Percentiles rank a stretch among this genome's conserved stretches.
Evolutionary conservation across 2,797 vertebrate species (phyloP).

Genomic region (Mastacembelus armatus): DNA sequence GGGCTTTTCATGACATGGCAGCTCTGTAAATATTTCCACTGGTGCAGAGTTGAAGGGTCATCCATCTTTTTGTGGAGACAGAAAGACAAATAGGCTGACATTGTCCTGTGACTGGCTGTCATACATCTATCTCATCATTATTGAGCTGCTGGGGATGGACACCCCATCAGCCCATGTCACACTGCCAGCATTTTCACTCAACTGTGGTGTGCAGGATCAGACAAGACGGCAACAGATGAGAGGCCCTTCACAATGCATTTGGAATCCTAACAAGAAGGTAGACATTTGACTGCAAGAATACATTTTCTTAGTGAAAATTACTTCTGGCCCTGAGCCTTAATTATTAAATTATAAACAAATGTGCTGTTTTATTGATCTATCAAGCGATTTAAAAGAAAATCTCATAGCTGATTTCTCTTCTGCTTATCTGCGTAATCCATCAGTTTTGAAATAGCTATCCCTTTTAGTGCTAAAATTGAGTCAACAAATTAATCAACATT

Average conservation of each 20-base stretch:
- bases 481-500: no score
- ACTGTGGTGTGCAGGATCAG: constrained; percentile 41
- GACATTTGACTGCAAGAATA: neutral
- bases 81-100: constrained; percentile 84
- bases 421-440: neutral
- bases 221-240: constrained; percentile 40
- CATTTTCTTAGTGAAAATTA: neutral
- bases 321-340: neutral
- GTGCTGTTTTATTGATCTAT: neutral
- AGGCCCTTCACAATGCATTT: constrained; percentile 41
- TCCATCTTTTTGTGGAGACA: constrained; percentile 81
- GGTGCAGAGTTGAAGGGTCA: constrained; percentile 72
- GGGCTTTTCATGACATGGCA: constrained; percentile 55
- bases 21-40: constrained; percentile 71
- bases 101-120: constrained; percentile 81
- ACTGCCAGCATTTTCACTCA: constrained; percentile 51
- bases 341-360: neutral
- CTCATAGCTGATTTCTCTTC: neutral
- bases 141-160: constrained; percentile 69
- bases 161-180: constrained; percentile 73
- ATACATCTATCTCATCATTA: constrained; percentile 82
- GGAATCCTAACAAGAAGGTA: constrained; percentile 42
- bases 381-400: neutral
- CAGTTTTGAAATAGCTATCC: neutral
- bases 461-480: neutral